Base-by-base conservation (phyloP, 2,888 invertebrate genomes). In the Ormyrus rosae region DNA sequence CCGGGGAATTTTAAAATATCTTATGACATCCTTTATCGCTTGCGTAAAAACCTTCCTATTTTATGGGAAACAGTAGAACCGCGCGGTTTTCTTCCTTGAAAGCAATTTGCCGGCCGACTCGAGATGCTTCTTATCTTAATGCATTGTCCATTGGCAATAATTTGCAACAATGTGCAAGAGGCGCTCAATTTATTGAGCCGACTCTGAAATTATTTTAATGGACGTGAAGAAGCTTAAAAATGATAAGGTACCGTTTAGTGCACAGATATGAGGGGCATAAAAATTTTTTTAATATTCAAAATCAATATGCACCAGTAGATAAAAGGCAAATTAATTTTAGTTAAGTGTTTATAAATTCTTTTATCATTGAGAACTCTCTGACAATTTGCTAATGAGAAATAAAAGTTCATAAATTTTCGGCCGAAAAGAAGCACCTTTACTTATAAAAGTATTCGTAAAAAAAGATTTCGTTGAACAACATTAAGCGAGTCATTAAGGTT, bases 11-110 rank as follows among this genome's bases (percentile, higher is more conserved):
- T 67, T 56, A 67, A 76, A 71, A 68, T 76, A 80, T 76, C 74
- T 80, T 72, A 80, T 72, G 71, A 76, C 80, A 34, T 60, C 46
- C 76, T 53, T 67, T 76, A 76, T 76, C 76, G 65, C 53, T 50
- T 55, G 65, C 60, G 70, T 75, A 69, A 80, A 34, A 80, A 80
- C 67, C 67, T 75, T 76, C 71, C 74, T 74, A 74, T 70, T 79
- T 79, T 79, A 79, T 53, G 74, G 65, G 69, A 60, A 78, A 53
- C 46, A 45, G 19, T n/a, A 53, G 34, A 73, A 69, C n/a, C 34
- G 50, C 48, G 51, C 45, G 55, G 60, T 19, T 11, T 55, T 50
- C 72, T 55, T 67, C 45, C 72, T 55, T 67, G 53, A 73, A 74
- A 73, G 69, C 73, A 56, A 63, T 69, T 69, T 68, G 58, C 63